Evolutionary conservation across 2,113 vertebrate genomes (phyloP).

Genomic region (Indri indri): DNA sequence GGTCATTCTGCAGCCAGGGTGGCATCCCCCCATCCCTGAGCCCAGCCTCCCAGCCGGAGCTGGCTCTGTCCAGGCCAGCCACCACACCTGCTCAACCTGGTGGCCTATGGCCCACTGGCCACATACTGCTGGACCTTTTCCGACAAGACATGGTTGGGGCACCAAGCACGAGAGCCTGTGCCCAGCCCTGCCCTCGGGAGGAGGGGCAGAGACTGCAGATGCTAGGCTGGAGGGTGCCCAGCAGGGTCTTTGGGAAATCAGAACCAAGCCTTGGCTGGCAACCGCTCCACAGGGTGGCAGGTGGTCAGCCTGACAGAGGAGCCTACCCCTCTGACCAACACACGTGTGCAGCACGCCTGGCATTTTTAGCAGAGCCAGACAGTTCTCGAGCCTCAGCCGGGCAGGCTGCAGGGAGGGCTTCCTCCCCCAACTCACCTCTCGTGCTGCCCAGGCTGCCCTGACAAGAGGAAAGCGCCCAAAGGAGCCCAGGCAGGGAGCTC

Average conservation of each 20-base stretch:
- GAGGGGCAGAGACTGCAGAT: background rate
- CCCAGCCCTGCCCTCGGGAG: background rate
- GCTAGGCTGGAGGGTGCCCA: fast-evolving
- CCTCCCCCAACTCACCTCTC: background rate
- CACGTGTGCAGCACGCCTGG: background rate
- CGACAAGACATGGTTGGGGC: background rate
- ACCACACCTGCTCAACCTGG: background rate
- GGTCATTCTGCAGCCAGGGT: background rate
- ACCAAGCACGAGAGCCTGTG: background rate
- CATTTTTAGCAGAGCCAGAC: background rate
- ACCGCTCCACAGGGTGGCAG: fast-evolving
- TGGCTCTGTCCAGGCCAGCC: background rate
- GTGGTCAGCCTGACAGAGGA: background rate
- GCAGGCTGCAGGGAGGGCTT: fast-evolving
- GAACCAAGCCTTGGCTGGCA: background rate
- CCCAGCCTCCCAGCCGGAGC: background rate
- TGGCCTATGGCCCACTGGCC: background rate
- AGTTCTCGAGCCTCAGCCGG: background rate
- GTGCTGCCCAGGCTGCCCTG: background rate
- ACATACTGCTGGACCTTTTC: background rate
- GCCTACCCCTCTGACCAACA: background rate
- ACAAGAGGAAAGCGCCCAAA: too few species aligned
- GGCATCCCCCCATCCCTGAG: background rate
- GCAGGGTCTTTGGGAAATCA: background rate
- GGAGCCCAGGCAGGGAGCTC: too few species aligned